Evolutionary conservation across 2,888 invertebrate genomes (phyloP), one percentile per base, ranked within the genome.

Genomic region (Heliconius cydno): DNA sequence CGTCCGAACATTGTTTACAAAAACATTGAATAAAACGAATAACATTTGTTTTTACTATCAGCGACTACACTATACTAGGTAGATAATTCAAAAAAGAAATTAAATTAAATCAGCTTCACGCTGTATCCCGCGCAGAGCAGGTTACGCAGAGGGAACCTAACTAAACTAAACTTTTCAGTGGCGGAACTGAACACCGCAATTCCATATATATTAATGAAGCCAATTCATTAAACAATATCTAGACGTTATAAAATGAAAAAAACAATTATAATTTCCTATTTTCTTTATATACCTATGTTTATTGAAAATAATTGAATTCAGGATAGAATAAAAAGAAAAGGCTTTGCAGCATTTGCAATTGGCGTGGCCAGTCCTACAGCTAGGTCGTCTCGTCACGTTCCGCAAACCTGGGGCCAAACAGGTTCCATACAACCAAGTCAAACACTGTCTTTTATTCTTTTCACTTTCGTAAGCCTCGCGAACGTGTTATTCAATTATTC

Each of bases 321-420:
- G 28, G 10, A 46, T 65, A 28, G 28, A 75, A 66, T 38, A 65
- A 41, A 65, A 75, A 75, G 77, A 19, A 66, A 75, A 76, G 25
- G 9, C 38, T 71, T 71, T 57, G 19, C 34, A 63, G 68, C 72
- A 46, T 78, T 83, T 79, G 52, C 78, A 89, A 89, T 89, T 90
- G 90, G 89, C 88, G 86, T 87, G 88, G 91, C 88, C 90, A 90
- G 89, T 86, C 86, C 88, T 87, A 86, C 87, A 86, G 57, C 73
- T 34, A 73, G 57, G 73, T 86, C 86, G 93, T 93, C 94, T 92
- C 92, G 93, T 94, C 94, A 95, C 94, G 94, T 94, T 94, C 93
- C 83, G 90, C 91, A 93, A 93, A 94, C 93, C 90, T 87, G 87
- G 89, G 87, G 90, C 90, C 94, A 93, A 93, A 94, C 94, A 93